Conservation (phyloP, 1,140 invertebrate species). For the Stratiolaelaps scimitus region DNA sequence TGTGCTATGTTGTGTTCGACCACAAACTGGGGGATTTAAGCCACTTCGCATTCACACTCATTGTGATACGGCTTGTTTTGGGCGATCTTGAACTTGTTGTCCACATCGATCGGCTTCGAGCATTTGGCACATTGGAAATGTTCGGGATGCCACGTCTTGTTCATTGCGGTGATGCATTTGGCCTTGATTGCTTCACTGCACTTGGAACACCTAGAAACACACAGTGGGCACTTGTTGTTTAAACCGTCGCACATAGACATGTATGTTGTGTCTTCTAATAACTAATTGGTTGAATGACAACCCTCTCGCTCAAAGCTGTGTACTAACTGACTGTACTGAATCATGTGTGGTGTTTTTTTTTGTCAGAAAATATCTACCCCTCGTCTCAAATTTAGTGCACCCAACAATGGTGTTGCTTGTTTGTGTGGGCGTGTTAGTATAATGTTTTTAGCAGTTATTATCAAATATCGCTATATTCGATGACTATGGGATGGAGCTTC, state of each 20-base stretch:
- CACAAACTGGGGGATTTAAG: background rate
- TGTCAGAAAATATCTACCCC: too few species aligned
- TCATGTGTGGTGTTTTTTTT: too few species aligned
- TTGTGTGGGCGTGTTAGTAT: too few species aligned
- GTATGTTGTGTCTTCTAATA: too few species aligned
- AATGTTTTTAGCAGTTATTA: too few species aligned
- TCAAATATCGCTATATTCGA: too few species aligned
- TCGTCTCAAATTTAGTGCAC: too few species aligned
- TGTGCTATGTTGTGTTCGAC: background rate
- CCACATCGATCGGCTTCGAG: constrained; percentile 7
- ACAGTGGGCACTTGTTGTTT: background rate
- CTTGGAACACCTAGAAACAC: constrained; percentile 5
- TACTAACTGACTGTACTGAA: too few species aligned
- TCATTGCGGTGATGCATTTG: constrained; percentile 19
- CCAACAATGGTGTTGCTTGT: too few species aligned
- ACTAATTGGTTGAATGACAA: too few species aligned
- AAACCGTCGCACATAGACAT: background rate
- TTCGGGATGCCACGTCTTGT: constrained; percentile 22
- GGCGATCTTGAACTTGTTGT: constrained; percentile 5
- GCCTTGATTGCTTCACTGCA: constrained; percentile 16
- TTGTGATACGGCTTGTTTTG: constrained; percentile 16
- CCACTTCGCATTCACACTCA: constrained; percentile 24
- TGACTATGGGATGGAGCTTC: too few species aligned
- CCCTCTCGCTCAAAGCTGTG: too few species aligned
- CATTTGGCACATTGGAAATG: constrained; percentile 24